Evolutionary conservation across 2,113 vertebrate genomes (phyloP), one percentile per base, ranked within the genome.

Genomic region (Apteryx mantelli): DNA sequence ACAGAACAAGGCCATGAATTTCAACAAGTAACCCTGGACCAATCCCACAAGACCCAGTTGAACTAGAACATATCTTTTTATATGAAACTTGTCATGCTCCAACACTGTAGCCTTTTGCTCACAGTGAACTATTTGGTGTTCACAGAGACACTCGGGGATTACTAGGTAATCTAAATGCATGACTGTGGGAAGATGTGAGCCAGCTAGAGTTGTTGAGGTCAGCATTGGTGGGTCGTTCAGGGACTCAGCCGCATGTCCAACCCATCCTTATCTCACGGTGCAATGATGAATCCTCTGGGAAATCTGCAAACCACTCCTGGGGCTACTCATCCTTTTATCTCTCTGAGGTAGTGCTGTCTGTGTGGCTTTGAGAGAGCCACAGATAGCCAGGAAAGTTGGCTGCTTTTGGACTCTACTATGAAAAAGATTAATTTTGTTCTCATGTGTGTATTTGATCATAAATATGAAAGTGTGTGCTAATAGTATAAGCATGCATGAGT

Each of bases 381-480:
- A 1, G 75, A 18, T 22, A 26, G 44, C 58, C 44, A 32, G 48
- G 14, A 81, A 66, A 68, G 11, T 40, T 58, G 64, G 13, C 52
- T 91, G 55, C 24, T 75, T 84, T 83, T 48, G 78, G 30, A 82
- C 56, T 81, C 88, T 94, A 78, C 95, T 64, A 96, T 82, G 84
- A 78, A 87, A 84, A 96, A 85, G n/a, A 79, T 93, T 46, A 11
- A 38, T 78, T 97, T 93, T 7, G 82, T 46, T 78, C 83, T 96
- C 44, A 64, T 50, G 11, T 78, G 6, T 56, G 36, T 55, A 53
- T 97, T 68, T 92, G 86, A 55, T 85, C 53, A 50, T 89, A 94
- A 94, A 92, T 70, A 82, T 30, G 56, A 19, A 90, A 73, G 16
- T 44, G 25, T 86, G 21, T 82, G 17, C 92, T 86, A 86, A 74